phyloP scores from a whole-genome alignment of 2,888 invertebrate genomes.

The Agelastica alni region DNA sequence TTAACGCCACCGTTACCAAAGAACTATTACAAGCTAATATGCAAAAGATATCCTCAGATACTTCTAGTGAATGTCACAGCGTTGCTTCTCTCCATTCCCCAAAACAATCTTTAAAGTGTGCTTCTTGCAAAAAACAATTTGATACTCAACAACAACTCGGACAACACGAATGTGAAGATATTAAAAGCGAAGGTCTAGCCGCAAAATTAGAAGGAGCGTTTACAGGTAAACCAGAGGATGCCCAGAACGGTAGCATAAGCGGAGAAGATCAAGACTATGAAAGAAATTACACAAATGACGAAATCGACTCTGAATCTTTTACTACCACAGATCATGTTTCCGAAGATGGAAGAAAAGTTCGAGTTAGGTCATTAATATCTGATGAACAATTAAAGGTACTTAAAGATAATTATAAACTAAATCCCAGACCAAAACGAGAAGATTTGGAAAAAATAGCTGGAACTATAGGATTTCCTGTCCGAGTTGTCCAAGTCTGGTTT shows the following conservation, averaged over 20 bases:
- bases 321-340: conserved; percentile 56
- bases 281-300: conserved; percentile 57
- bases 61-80: conserved; percentile 58
- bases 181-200: conserved; percentile 74
- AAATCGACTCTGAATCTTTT: conserved; percentile 61
- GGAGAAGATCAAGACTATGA: conserved; percentile 58
- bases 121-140: conserved; percentile 64
- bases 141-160: conserved; percentile 64
- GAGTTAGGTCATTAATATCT: conserved; percentile 91
- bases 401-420: conserved; percentile 85
- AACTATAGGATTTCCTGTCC: conserved; percentile 71
- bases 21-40: conserved; percentile 72
- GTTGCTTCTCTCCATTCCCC: conserved; percentile 48
- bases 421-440: conserved; percentile 92
- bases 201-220: conserved; percentile 75
- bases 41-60: conserved; percentile 67
- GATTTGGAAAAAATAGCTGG: conserved; percentile 90
- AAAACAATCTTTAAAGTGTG: conserved; percentile 59
- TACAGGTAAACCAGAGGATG: conserved; percentile 60
- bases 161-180: conserved; percentile 73
- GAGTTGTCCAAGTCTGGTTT: conserved; percentile 94
- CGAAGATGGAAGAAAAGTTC: conserved; percentile 74
- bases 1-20: conserved; percentile 75
- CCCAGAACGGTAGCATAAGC: conserved; percentile 55
- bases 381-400: conserved; percentile 91